These are phyloP conservation scores for Microtus oregoni DNA, from an alignment of 2,113 vertebrate genomes.

Conservation along the genomic window DNA sequence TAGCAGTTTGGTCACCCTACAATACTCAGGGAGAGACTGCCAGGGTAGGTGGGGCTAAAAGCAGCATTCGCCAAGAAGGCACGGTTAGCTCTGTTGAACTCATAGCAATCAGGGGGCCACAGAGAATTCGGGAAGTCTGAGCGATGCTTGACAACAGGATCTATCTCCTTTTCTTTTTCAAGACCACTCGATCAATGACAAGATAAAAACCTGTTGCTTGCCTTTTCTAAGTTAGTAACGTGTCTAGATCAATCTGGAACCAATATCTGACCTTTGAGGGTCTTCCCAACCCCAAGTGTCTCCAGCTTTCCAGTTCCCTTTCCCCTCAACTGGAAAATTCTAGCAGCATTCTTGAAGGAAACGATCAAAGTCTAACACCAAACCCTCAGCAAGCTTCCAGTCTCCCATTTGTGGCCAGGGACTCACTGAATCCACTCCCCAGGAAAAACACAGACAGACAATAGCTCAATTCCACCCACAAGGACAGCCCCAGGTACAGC, in stretches of 20 bases:
- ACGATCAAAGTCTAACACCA: conserved; percentile 45
- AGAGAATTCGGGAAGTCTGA: neutral
- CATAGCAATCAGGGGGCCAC: neutral
- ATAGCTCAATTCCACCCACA: neutral
- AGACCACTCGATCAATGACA: neutral
- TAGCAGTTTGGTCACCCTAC: neutral
- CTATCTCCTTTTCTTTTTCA: neutral
- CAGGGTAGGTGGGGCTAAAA: neutral
- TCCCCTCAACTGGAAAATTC: neutral
- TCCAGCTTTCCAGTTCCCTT: neutral
- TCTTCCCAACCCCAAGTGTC: neutral
- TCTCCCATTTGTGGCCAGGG: neutral
- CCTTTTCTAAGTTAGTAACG: neutral
- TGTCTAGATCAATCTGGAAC: neutral
- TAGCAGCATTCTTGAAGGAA: neutral
- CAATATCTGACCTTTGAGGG: neutral
- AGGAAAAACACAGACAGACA: neutral
- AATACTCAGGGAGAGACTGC: neutral
- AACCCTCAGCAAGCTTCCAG: neutral
- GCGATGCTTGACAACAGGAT: neutral
- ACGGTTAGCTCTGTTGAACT: neutral
- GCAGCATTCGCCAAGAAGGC: conserved; percentile 26
- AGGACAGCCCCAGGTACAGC: rapidly evolving
- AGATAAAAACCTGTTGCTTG: neutral
- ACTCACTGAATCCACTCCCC: neutral